These are phyloP conservation scores for Bugula neritina DNA, from an alignment of 2,888 invertebrate genomes.

Conservation along the genomic window DNA sequence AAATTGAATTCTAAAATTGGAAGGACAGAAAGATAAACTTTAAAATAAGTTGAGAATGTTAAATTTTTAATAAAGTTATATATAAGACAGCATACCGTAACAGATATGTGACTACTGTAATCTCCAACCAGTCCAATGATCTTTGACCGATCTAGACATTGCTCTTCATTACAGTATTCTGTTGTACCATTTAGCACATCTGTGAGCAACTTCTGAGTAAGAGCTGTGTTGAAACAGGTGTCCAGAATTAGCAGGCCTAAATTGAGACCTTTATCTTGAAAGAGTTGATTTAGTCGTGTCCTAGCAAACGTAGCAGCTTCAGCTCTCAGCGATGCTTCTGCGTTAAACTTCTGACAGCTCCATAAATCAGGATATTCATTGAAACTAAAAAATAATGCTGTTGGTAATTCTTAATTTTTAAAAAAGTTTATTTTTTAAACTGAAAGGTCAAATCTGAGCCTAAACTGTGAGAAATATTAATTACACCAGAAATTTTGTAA, in stretches of 20 bases:
- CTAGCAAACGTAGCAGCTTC: background rate
- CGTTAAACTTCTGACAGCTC: background rate
- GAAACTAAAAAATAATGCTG: too few relatives aligned
- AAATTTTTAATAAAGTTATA: too few relatives aligned
- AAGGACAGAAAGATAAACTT: too few relatives aligned
- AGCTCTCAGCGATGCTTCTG: background rate
- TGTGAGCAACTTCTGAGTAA: background rate
- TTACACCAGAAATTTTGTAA: too few relatives aligned
- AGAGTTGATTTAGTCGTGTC: background rate
- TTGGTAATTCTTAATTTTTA: too few relatives aligned
- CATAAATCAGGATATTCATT: background rate
- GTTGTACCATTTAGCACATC: background rate
- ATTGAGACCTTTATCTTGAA: background rate
- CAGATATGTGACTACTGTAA: background rate
- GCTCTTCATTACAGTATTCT: background rate
- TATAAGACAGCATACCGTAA: too few relatives aligned
- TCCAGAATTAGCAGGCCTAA: background rate
- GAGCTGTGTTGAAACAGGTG: background rate
- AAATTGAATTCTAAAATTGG: too few relatives aligned
- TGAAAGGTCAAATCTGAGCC: too few relatives aligned
- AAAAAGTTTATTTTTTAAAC: too few relatives aligned
- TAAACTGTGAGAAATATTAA: too few relatives aligned
- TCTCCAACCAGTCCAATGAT: background rate
- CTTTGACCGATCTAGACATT: background rate
- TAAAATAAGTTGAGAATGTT: too few relatives aligned